phyloP scores from a whole-genome alignment of 2,113 vertebrate genomes.

The Pimephales promelas region DNA sequence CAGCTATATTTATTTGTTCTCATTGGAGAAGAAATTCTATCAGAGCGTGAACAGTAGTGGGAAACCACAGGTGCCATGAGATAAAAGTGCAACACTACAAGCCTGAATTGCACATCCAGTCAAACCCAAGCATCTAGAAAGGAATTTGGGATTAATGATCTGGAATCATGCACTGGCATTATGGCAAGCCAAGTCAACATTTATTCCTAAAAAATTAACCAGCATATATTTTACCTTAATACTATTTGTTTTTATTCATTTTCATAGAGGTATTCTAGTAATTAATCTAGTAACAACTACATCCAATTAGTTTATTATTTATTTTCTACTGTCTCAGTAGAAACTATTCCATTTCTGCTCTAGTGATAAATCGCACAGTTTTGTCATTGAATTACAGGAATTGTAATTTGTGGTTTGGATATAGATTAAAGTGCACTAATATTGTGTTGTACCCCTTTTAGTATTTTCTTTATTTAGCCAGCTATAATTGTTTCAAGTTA shows the following conservation, averaged over 20 bases:
- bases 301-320: neutral
- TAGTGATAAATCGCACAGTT: neutral
- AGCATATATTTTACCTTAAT: neutral
- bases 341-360: neutral
- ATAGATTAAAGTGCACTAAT: neutral
- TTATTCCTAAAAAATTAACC: neutral
- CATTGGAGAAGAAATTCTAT: neutral
- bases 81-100: slow-evolving; percentile 13
- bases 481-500: too few species aligned
- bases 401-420: neutral
- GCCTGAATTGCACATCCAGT: slow-evolving; percentile 18
- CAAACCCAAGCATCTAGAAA: slow-evolving; percentile 29
- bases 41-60: neutral
- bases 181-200: neutral
- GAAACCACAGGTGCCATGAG: neutral
- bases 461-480: neutral
- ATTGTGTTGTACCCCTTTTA: neutral
- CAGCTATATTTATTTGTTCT: neutral
- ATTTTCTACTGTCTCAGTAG: neutral
- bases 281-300: neutral
- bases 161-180: neutral
- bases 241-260: neutral
- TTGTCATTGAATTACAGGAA: neutral
- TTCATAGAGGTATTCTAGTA: neutral
- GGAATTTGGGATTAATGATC: slow-evolving; percentile 3